Evolutionary conservation across 1,140 invertebrate species (phyloP).

Genomic region (Melipona quadrifasciata): DNA sequence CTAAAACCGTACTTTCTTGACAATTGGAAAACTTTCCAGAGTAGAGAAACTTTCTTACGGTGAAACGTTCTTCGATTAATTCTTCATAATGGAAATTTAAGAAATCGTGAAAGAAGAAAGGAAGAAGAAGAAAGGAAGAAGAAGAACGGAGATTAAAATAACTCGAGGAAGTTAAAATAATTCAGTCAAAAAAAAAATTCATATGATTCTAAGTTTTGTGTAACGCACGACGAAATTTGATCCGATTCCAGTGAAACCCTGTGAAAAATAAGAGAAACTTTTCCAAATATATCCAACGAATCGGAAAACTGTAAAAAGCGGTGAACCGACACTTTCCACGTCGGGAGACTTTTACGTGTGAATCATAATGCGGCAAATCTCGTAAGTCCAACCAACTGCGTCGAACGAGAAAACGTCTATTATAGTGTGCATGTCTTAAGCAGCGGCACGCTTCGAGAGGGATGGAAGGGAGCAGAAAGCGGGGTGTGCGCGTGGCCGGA

Average conservation of each 20-base stretch:
- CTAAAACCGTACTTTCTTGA: background rate
- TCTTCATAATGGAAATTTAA: background rate
- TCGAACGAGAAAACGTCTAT: slow-evolving; percentile 49
- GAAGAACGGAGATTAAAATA: no score
- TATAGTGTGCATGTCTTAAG: slow-evolving; percentile 59
- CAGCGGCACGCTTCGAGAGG: slow-evolving; percentile 61
- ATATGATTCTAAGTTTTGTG: background rate
- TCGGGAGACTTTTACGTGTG: slow-evolving; percentile 40
- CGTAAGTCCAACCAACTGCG: slow-evolving; percentile 53
- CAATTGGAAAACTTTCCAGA: background rate
- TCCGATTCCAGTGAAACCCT: background rate
- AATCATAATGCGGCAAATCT: slow-evolving; percentile 65
- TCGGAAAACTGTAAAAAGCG: slow-evolving; percentile 14
- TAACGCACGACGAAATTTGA: background rate
- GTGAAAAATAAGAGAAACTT: background rate
- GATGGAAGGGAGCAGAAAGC: slow-evolving; percentile 39
- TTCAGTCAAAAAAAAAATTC: background rate
- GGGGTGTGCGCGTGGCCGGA: slow-evolving; percentile 66
- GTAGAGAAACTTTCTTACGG: background rate
- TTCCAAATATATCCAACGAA: background rate
- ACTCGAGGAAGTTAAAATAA: no score
- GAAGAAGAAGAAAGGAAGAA: no score
- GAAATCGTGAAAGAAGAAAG: no score
- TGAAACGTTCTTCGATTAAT: background rate
- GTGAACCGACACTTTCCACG: slow-evolving; percentile 5